Percentiles rank a stretch among this genome's conserved stretches.
phyloP scores from a whole-genome alignment of 2,888 invertebrate genomes.

The Diarsia brunnea region DNA sequence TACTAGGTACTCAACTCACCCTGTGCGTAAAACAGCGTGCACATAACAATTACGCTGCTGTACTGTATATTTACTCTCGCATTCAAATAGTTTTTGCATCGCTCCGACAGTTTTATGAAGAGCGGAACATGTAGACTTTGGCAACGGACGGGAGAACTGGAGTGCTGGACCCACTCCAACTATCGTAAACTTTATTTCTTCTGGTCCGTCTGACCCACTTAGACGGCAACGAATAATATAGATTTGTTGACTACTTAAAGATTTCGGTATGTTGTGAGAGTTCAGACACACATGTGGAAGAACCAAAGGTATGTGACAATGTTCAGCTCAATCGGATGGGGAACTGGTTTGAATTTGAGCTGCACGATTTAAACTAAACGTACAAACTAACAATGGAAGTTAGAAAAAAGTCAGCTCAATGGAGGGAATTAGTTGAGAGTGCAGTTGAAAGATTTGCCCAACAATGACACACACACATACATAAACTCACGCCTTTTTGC shows the following conservation, averaged over 20 bases:
- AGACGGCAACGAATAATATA: conserved; percentile 6
- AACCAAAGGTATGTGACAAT: no score
- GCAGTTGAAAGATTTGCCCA: no score
- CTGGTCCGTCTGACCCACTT: conserved; percentile 44
- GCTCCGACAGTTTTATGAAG: conserved; percentile 13
- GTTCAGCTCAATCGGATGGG: no score
- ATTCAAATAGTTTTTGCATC: background rate
- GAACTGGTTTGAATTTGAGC: no score
- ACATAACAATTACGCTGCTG: background rate
- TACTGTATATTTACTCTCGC: background rate
- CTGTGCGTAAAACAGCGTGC: background rate
- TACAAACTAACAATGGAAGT: no score
- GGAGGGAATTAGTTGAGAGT: no score
- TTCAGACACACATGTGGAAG: background rate
- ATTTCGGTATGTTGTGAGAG: conserved; percentile 1
- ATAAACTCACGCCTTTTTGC: no score
- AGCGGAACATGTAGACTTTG: conserved; percentile 12
- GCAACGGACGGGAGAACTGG: background rate
- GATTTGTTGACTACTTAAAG: background rate
- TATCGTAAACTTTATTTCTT: conserved; percentile 70
- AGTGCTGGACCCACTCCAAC: conserved; percentile 72
- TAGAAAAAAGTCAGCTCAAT: no score
- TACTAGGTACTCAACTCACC: background rate
- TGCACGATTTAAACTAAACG: no score
- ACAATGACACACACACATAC: no score